Evolutionary conservation across 2,113 vertebrate genomes (phyloP).

Genomic region (Eulacestoma nigropectus): DNA sequence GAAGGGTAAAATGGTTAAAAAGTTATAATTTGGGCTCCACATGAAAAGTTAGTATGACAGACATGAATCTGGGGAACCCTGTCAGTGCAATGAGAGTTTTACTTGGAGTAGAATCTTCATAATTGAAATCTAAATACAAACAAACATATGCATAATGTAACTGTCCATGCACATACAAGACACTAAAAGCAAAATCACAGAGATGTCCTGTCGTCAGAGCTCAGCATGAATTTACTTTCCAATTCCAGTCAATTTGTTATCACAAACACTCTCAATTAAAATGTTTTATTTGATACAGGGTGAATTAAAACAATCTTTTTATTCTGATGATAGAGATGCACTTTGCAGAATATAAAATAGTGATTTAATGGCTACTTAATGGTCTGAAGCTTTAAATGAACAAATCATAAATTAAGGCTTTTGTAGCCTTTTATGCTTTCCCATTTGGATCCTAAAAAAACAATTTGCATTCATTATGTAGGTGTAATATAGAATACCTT

Average conservation of each 20-base stretch:
- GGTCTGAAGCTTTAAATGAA: conserved; percentile 30
- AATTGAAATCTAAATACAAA: not conserved
- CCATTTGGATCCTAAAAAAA: conserved; percentile 11
- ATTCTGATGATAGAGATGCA: conserved; percentile 13
- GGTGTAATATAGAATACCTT: not conserved
- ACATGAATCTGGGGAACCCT: not conserved
- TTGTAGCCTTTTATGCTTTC: conserved; percentile 1
- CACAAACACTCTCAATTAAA: conserved; percentile 42
- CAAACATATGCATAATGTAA: not conserved
- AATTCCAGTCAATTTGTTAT: conserved; percentile 29
- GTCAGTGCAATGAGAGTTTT: not conserved
- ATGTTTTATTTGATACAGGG: conserved; percentile 22
- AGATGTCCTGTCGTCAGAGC: not conserved
- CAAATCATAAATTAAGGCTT: conserved; percentile 48
- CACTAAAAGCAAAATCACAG: not conserved
- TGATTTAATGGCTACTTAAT: conserved; percentile 41
- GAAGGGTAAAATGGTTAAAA: not conserved
- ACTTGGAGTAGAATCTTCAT: not conserved
- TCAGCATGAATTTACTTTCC: conserved; percentile 4
- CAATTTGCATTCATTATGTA: conserved; percentile 8
- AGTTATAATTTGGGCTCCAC: not conserved
- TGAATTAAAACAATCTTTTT: conserved; percentile 51
- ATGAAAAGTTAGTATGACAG: not conserved
- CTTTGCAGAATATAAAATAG: conserved; percentile 36
- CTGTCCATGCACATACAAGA: not conserved